A percentile compares a stretch with the other conserved stretches of the same genome.
phyloP scores from a whole-genome alignment of 2,797 vertebrate species.

The Semaprochilodus insignis region DNA sequence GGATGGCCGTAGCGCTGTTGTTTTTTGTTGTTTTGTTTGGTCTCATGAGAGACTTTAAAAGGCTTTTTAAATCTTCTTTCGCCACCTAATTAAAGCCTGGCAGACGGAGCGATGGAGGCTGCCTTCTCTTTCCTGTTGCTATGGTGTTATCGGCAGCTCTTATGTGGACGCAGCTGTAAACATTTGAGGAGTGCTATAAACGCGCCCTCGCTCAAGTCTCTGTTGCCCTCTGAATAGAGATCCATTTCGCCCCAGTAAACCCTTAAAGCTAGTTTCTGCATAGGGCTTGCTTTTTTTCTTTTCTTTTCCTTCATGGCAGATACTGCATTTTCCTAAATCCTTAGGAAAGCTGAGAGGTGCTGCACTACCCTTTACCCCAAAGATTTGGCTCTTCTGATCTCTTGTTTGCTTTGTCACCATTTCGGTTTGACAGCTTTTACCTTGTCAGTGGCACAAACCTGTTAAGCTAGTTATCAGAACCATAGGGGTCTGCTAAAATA shows the following conservation, averaged over 20 bases:
- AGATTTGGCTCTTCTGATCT: not conserved
- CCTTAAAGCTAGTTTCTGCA: slow-evolving; percentile 53
- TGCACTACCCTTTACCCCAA: not conserved
- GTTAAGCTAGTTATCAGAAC: slow-evolving; percentile 69
- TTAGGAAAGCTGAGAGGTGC: not conserved
- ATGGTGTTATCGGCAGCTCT: slow-evolving; percentile 78
- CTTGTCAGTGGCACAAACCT: slow-evolving; percentile 70
- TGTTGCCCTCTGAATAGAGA: slow-evolving; percentile 53
- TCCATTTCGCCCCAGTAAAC: slow-evolving; percentile 56
- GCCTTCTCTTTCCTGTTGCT: slow-evolving; percentile 72
- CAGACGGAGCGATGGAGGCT: slow-evolving; percentile 62
- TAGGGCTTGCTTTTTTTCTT: slow-evolving; percentile 22
- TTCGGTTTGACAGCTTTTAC: slow-evolving; percentile 66
- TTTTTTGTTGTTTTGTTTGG: not conserved
- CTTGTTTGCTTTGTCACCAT: slow-evolving; percentile 35
- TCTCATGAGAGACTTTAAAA: slow-evolving; percentile 8
- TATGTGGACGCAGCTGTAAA: slow-evolving; percentile 81
- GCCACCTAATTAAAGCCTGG: slow-evolving; percentile 55
- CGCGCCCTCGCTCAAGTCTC: slow-evolving; percentile 73
- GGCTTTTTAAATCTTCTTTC: slow-evolving; percentile 27
- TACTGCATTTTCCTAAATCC: slow-evolving; percentile 20
- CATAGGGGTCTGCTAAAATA: slow-evolving; percentile 66
- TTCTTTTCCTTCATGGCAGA: not conserved
- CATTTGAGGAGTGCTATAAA: slow-evolving; percentile 82
- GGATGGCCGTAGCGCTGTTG: not conserved